Percentiles rank a stretch among this genome's conserved stretches.
Evolutionary conservation across 2,113 vertebrate species (phyloP).

Genomic region (Esox niger): DNA sequence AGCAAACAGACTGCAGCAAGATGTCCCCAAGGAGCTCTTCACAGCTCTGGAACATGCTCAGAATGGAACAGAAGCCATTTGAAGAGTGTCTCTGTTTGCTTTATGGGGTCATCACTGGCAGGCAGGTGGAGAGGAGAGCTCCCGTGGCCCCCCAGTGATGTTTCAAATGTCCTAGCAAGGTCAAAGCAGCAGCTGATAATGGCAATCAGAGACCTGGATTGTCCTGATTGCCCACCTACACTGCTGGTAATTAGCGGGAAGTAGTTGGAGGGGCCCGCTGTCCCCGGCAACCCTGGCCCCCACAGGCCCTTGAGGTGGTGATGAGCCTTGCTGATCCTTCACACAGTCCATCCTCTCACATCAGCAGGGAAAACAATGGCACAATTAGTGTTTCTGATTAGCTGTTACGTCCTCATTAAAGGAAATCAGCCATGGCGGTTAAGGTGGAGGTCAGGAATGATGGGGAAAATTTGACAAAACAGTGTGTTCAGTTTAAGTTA

Average conservation of each 20-base stretch:
- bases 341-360: no score
- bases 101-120: conserved; percentile 1
- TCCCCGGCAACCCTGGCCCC: background rate
- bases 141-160: conserved; percentile 15
- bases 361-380: no score
- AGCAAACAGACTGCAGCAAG: conserved; percentile 1
- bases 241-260: background rate
- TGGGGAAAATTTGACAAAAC: no score
- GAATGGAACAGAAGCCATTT: no score
- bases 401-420: no score
- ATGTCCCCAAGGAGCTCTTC: conserved; percentile 12
- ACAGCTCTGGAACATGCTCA: background rate
- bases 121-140: background rate
- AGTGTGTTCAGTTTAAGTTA: no score
- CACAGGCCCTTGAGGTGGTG: background rate
- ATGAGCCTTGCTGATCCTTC: no score
- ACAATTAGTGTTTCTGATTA: no score
- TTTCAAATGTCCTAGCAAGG: conserved; percentile 47
- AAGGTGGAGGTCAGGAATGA: no score
- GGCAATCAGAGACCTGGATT: conserved; percentile 50
- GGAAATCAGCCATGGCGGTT: no score
- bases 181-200: conserved; percentile 51
- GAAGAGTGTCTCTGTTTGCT: background rate
- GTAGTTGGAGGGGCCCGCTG: background rate
- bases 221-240: background rate